Evolutionary conservation across 2,113 vertebrate genomes (phyloP).

Genomic region (Rhinopomastus cyanomelas): DNA sequence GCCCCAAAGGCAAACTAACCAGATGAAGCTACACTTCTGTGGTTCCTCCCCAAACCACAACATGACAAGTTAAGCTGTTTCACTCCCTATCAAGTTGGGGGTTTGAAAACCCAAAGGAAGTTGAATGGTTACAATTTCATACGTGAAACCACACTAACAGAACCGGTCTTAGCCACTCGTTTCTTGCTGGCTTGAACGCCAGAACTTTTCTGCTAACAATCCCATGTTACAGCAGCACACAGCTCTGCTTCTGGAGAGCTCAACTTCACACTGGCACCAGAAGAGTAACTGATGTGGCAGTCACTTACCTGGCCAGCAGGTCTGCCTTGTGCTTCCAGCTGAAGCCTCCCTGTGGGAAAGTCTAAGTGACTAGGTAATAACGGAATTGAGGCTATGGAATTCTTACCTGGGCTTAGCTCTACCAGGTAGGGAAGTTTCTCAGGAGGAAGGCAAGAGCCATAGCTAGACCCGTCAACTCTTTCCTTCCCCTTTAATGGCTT

Average conservation of each 20-base stretch:
- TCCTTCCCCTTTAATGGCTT: constrained; percentile 79
- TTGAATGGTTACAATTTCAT: neutral
- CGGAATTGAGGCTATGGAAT: neutral
- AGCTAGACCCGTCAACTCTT: constrained; percentile 75
- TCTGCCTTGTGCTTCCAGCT: neutral
- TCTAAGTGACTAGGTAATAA: neutral
- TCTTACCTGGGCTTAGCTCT: constrained; percentile 92
- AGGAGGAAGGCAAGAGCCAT: constrained; percentile 78
- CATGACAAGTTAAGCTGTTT: neutral
- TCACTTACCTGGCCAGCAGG: neutral
- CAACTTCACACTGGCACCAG: neutral
- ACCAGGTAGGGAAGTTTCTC: constrained; percentile 97
- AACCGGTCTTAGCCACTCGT: neutral
- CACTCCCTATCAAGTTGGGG: neutral
- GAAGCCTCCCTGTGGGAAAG: neutral
- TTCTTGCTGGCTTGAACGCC: too few species aligned
- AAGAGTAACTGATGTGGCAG: neutral
- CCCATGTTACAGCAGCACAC: neutral
- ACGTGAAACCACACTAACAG: neutral
- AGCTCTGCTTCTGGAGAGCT: neutral
- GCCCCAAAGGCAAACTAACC: neutral
- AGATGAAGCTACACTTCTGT: neutral
- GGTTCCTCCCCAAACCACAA: neutral
- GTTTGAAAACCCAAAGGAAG: neutral
- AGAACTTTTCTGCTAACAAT: neutral